These are phyloP conservation scores for Neoseiulus cucumeris DNA, from an alignment of 1,140 invertebrate genomes.

Conservation along the genomic window DNA sequence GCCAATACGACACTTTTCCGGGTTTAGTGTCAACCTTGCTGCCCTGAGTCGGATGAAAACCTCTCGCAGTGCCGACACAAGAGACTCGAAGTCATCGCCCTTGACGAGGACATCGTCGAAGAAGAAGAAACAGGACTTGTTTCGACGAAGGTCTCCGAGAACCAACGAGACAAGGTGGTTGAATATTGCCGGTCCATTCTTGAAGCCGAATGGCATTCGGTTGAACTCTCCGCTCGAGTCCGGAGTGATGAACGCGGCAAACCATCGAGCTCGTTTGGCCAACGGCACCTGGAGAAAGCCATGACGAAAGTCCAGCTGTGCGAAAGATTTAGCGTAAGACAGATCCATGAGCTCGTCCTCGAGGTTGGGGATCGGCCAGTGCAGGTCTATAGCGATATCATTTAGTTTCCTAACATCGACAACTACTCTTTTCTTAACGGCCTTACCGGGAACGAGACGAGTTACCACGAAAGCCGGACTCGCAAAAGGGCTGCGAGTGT, in stretches of 20 bases:
- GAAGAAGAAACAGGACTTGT: no score
- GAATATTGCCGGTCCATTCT: constrained; percentile 14
- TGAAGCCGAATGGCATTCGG: constrained; percentile 14
- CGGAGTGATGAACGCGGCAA: constrained; percentile 16
- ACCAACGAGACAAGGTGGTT: not conserved
- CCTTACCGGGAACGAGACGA: not conserved
- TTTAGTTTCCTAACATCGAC: no score
- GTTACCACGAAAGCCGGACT: not conserved
- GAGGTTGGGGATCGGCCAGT: no score
- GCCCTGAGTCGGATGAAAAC: constrained; percentile 14
- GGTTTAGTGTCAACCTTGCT: constrained; percentile 20
- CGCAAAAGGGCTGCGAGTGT: not conserved
- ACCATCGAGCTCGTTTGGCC: not conserved
- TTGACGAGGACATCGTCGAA: no score
- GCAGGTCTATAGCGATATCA: no score
- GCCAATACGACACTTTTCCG: constrained; percentile 27
- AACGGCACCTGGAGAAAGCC: constrained; percentile 17
- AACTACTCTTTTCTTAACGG: not conserved
- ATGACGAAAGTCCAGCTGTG: constrained; percentile 13
- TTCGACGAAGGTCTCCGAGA: no score
- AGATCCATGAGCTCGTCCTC: not conserved
- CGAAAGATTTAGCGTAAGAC: constrained; percentile 3
- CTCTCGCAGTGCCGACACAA: not conserved
- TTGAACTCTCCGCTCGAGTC: constrained; percentile 13
- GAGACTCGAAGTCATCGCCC: no score